A percentile compares a stretch with the other conserved stretches of the same genome.
These are phyloP conservation scores for Strix uralensis DNA, from an alignment of 2,113 vertebrate genomes.

Conservation along the genomic window DNA sequence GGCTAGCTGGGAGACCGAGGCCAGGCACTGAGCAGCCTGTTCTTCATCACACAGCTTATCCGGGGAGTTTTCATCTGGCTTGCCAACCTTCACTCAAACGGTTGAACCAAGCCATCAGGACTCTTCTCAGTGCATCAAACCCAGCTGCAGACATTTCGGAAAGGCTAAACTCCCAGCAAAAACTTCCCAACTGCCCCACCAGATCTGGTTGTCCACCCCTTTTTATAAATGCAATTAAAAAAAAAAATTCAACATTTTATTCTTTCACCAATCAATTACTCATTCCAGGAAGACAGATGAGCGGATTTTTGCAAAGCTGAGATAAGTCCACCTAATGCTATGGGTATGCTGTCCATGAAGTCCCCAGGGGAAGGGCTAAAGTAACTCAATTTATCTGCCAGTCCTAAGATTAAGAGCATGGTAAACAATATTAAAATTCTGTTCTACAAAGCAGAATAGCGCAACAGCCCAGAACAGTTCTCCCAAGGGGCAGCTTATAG, in stretches of 20 bases:
- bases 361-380: not conserved
- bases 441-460: not conserved
- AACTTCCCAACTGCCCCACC: not conserved
- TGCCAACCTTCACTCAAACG: rapidly evolving
- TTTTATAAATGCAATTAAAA: not conserved
- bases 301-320: not conserved
- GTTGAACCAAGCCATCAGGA: not conserved
- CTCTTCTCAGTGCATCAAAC: too few species aligned
- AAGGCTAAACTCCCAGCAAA: not conserved
- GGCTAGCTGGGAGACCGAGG: not conserved
- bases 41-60: not conserved
- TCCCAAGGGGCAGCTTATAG: not conserved
- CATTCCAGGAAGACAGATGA: not conserved
- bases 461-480: not conserved
- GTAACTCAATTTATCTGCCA: slow-evolving; percentile 11
- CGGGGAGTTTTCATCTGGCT: not conserved
- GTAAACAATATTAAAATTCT: slow-evolving; percentile 27
- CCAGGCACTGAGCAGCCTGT: not conserved
- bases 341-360: not conserved
- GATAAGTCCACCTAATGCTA: slow-evolving; percentile 7
- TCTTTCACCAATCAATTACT: not conserved
- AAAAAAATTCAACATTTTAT: not conserved
- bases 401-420: not conserved
- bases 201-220: not conserved
- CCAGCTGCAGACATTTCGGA: not conserved